Percentiles rank a stretch among this genome's conserved stretches.
Evolutionary conservation across 37 sponge, comb jelly and placozoan genomes (phyloP).

Genomic region (Aphrocallistes beatrix): DNA sequence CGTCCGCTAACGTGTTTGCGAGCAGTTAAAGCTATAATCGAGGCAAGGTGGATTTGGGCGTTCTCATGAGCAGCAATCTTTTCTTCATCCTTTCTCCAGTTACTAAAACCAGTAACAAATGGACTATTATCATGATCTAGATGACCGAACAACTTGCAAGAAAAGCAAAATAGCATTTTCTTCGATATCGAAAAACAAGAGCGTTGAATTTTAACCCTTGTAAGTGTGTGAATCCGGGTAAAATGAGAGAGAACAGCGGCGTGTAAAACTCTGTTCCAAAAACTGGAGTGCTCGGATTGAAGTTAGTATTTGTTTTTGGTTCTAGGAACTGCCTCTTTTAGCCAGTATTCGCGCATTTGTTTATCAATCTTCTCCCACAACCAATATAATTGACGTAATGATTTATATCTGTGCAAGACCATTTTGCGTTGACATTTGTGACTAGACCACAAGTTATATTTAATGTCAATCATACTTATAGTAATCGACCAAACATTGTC

Average conservation of each 20-base stretch:
- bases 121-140: not conserved
- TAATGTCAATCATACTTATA: too few species aligned
- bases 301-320: not conserved
- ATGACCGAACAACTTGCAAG: slow-evolving; percentile 16
- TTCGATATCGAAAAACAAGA: slow-evolving; percentile 2
- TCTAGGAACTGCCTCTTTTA: too few species aligned
- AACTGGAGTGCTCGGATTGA: not conserved
- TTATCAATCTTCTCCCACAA: too few species aligned
- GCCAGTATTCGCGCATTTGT: too few species aligned
- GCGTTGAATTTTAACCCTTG: too few species aligned
- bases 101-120: slow-evolving; percentile 16
- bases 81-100: slow-evolving; percentile 12
- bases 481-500: too few species aligned
- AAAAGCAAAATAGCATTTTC: slow-evolving; percentile 9
- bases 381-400: too few species aligned
- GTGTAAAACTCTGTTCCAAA: not conserved
- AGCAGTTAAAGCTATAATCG: slow-evolving; percentile 5
- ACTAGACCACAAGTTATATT: too few species aligned
- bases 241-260: slow-evolving; percentile 6
- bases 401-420: too few species aligned
- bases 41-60: not conserved
- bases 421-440: too few species aligned
- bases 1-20: not conserved
- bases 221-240: too few species aligned
- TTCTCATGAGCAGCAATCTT: slow-evolving; percentile 16